A percentile compares a stretch with the other conserved stretches of the same genome.
Evolutionary conservation across 2,797 vertebrate species (phyloP).

Genomic region (Phoxinus dragarum): DNA sequence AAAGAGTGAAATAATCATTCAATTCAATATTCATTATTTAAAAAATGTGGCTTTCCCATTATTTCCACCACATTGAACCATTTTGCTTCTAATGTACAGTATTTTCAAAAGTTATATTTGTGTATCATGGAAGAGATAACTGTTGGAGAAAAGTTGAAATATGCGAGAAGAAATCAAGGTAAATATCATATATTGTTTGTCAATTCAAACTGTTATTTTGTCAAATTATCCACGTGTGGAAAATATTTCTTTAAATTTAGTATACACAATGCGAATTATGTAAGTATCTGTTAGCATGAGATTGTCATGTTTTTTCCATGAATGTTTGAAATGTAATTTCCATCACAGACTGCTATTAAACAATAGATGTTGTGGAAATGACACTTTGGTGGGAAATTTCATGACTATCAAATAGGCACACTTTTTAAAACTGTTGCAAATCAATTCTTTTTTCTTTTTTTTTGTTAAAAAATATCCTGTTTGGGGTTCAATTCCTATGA

Average conservation of each 20-base stretch:
- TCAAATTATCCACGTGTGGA: not conserved
- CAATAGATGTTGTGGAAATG: not conserved
- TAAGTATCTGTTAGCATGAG: not conserved
- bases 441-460: too few species aligned
- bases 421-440: not conserved
- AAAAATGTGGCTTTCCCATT: too few species aligned
- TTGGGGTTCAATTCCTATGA: too few species aligned
- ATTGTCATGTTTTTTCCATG: not conserved
- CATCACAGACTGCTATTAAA: not conserved
- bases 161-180: not conserved
- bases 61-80: not conserved
- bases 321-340: not conserved
- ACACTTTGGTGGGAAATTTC: not conserved
- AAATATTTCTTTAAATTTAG: not conserved
- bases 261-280: not conserved
- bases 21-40: not conserved
- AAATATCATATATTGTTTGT: not conserved
- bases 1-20: not conserved
- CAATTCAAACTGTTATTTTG: not conserved
- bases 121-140: not conserved
- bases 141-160: not conserved
- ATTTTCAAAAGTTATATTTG: not conserved
- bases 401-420: not conserved
- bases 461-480: not conserved
- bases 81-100: not conserved